Conservation (phyloP, 2,888 invertebrate genomes). For the Trichopria drosophilae region DNA sequence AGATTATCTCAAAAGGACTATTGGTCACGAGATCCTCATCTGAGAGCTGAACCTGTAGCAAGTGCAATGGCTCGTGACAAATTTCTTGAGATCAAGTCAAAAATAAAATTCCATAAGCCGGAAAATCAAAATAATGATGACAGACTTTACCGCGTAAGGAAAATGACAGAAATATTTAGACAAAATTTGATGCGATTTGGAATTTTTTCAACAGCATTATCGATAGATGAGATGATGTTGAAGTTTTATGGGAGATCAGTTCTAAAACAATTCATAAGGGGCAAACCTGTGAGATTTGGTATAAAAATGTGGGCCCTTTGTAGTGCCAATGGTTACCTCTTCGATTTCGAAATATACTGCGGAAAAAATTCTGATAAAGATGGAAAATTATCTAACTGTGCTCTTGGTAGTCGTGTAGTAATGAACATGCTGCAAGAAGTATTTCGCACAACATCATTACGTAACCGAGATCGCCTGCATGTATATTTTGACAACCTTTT, state of each 20-base stretch:
- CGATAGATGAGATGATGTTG: slow-evolving; percentile 12
- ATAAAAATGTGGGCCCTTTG: slow-evolving; percentile 11
- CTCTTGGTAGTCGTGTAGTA: slow-evolving; percentile 14
- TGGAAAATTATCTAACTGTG: slow-evolving; percentile 5
- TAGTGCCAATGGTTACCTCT: slow-evolving; percentile 3
- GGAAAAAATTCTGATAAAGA: slow-evolving; percentile 1
- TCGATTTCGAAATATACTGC: slow-evolving; percentile 23
- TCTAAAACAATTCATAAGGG: slow-evolving; percentile 10
- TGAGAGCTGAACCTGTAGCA: no score
- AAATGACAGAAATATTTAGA: slow-evolving; percentile 1
- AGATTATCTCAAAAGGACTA: no score
- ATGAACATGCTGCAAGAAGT: slow-evolving; percentile 5
- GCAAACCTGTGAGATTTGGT: slow-evolving; percentile 2
- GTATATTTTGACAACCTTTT: slow-evolving; percentile 15
- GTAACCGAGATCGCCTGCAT: neutral
- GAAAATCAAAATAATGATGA: no score
- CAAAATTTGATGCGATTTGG: slow-evolving; percentile 10
- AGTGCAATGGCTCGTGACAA: no score
- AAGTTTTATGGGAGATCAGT: slow-evolving; percentile 8
- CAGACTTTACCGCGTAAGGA: slow-evolving; percentile 7
- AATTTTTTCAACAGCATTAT: slow-evolving; percentile 6
- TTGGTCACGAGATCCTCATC: no score
- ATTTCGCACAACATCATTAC: neutral
- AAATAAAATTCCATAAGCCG: no score
- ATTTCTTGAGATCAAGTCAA: no score